Evolutionary conservation across 2,888 invertebrate species (phyloP), one percentile per base, ranked within the genome.

Genomic region (Catocala sponsa): DNA sequence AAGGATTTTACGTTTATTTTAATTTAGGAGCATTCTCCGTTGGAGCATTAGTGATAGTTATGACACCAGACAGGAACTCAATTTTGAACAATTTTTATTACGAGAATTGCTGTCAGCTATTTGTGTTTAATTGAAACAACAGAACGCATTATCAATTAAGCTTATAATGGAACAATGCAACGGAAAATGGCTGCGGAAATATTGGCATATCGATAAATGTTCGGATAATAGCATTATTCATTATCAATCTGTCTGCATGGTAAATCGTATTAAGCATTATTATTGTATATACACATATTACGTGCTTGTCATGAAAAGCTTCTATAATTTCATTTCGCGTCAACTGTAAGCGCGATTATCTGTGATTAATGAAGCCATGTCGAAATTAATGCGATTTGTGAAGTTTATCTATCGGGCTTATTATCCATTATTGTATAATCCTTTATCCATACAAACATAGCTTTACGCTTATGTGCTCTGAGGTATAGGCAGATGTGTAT

Each of bases 271-370:
- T 47, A 50, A 38, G 35, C 49, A 52, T 73, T 61, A 60, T 69
- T 70, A 59, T 59, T 54, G 58, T 58, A 51, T 12, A 49, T 50
- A 59, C 13, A 60, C 58, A 55, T 35, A 52, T 43, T 43, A 25
- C 51, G 54, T 54, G 56, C 63, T 65, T 59, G 58, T 68, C 52
- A 56, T 42, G 47, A 60, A 25, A 41, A 61, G 52, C 43, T 59
- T 12, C n/a, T 25, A 25, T 54, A 58, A 51, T 67, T 62, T 72
- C 54, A 61, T 67, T 63, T 50, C 42, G 46, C 46, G 55, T 59
- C 51, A 53, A 55, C 15, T 55, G 51, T 42, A 33, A 33, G 57
- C 35, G 41, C 46, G 48, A 35, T 44, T 59, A 55, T 43, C 51
- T 48, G 43, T 44, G 12, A n/a, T 32, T 7, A 32, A 32, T 6